Base-by-base conservation (phyloP, 2,113 vertebrate species). In the Cyprinodon brontotheroides region DNA sequence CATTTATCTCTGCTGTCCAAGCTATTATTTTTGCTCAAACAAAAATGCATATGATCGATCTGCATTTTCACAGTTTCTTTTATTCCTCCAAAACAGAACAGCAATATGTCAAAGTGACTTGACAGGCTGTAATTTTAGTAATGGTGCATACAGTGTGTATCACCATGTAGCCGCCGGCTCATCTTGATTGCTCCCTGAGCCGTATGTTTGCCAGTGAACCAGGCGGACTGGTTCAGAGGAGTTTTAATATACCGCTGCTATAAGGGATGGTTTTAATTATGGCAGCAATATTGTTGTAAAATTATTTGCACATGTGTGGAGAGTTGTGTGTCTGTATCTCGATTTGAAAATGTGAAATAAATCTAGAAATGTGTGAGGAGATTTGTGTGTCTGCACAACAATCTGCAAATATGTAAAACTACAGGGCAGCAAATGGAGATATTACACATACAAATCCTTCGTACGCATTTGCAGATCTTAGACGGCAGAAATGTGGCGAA, bases 121-220 rank as follows among this genome's bases (percentile, higher is more conserved):
- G 72, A 83, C 71, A 75, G 15, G 47, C 62, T 63, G 74, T 5
- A 82, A 62, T 80, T 77, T 77, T 40, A 57, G 29, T 63, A 59
- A 57, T 17, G n/a, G 36, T 14, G 38, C 67, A 68, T 38, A 60
- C n/a, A 0, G 29, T 15, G 29, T 7, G 70, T 69, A 14, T 63
- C 11, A 77, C 53, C 12, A 20, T 36, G 61, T 59, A 38, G 68
- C 37, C 38, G 8, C 50, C 7, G 60, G 57, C 53, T 76, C 22
- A 36, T 40, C 70, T 65, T 63, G 37, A 72, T 77, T 65, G 70
- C 37, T 17, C 4, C 64, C 50, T 3, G 15, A 59, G 29, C 37
- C n/a, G 2, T 50, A 20, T 9, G 61, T 41, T 50, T 11, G 14
- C 78, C 12, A 29, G 12, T 37, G 62, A 15, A 62, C 5, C 20